Base-by-base conservation (phyloP, 1,140 invertebrate species). In the Drosophila sturtevanti region DNA sequence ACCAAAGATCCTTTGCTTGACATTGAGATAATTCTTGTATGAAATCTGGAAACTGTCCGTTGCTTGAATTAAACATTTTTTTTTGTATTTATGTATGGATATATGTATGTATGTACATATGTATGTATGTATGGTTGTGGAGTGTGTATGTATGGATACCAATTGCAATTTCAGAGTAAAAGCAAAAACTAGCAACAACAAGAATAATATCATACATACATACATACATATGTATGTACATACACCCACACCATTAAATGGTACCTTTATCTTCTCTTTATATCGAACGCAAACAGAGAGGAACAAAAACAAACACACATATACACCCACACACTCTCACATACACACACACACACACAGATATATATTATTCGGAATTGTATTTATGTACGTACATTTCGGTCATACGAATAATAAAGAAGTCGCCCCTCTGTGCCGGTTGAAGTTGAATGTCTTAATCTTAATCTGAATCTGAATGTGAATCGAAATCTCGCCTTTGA, bases 151-250 rank as follows among this genome's bases (percentile, higher is more conserved):
- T 14, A 41, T 38, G 14, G 44, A 31, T 41, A 48, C 18, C 16
- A 48, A 48, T 48, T 67, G 66, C 59, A 68, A 55, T 68, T 68
- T 68, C 60, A 68, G 58, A 54, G 65, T 37, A 68, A 34, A 63
- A 44, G 48, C 34, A 61, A 56, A 38, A 51, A 31, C 16, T 31
- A 56, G 54, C 60, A 69, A 63, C 51, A 62, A 67, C 65, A 62
- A 27, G 24, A 58, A 58, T 65, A 67, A 16, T 52, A 52, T 10
- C n/a, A 58, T 51, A 55, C 16, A 58, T 27, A 55, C 12, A 24
- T 63, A n/a, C 11, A 16, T 22, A 61, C 24, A 31, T 31, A 31
- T 27, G n/a, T n/a, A n/a, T n/a, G n/a, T 27, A 3, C 41, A 62
- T 27, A 62, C 41, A 44, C 41, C 41, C 41, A 16, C 41, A 44